Base-by-base conservation (phyloP, 1,140 invertebrate species). In the Philopotamus ludificatus region DNA sequence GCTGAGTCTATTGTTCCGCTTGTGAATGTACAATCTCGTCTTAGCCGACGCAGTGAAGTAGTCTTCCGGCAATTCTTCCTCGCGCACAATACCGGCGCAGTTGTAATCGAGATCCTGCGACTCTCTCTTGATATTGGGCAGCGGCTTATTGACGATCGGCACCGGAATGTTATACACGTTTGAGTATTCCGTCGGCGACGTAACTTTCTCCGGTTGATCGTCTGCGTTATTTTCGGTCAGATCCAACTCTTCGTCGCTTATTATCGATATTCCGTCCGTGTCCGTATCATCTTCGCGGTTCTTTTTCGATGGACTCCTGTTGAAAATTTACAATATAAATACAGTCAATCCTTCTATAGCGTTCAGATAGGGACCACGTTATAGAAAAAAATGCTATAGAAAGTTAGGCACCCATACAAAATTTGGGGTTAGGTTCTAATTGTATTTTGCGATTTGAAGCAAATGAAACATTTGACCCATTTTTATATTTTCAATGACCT, bases 11-110 rank as follows among this genome's bases (percentile, higher is more conserved):
- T 80, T 80, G 66, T 81, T 81, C 68, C 76, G 73, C 70, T 73
- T 74, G 60, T 81, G 79, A 12, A 80, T 77, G 74, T 81, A 81
- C 22, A 75, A 80, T 70, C 76, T 79, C 41, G 76, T 73, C 69
- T 76, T 80, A 64, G 68, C 63, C 62, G 71, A 72, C 39, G 72
- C 66, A 20, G 72, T 22, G 39, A 69, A 70, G 26, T 71, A 68
- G 23, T 72, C 57, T 57, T 75, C 73, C 26, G 64, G 23, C 45
- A 73, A 66, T 70, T 66, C 68, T 60, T 70, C 65, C 10, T 68
- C 55, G 9, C 7, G 3, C 20, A 28, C 8, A 44, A 20, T 7
- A 15, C 20, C 8, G 26, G 22, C 34, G 18, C 20, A 3, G 41
- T 21, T 18, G 15, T 60, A 41, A 7, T 18, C 41, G 20, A 47